Percentiles rank a stretch among this genome's conserved stretches.
These are phyloP conservation scores for Poecilus cupreus DNA, from an alignment of 2,888 invertebrate genomes.

Conservation along the genomic window DNA sequence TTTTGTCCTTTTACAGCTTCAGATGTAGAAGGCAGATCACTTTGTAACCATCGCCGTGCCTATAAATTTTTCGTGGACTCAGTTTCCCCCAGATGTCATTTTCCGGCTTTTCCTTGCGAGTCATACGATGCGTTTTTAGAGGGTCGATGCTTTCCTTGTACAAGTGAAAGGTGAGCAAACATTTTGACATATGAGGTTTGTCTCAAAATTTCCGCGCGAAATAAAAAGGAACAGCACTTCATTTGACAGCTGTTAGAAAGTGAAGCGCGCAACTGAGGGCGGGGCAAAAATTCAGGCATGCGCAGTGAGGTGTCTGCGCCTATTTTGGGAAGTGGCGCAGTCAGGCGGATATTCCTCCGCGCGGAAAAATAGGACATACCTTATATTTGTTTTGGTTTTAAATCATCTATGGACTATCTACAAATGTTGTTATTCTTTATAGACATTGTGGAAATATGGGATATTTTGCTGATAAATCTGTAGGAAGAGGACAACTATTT, in stretches of 20 bases:
- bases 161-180: conserved; percentile 69
- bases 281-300: too few relatives aligned
- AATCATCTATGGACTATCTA: not conserved
- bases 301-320: too few relatives aligned
- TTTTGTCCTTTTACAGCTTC: conserved; percentile 75
- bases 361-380: too few relatives aligned
- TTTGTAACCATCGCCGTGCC: conserved; percentile 95
- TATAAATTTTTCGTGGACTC: conserved; percentile 97
- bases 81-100: conserved; percentile 91
- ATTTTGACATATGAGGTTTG: too few relatives aligned
- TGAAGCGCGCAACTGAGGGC: too few relatives aligned
- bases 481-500: conserved; percentile 90
- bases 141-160: conserved; percentile 85
- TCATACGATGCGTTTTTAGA: conserved; percentile 88
- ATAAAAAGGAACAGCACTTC: too few relatives aligned
- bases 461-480: conserved; percentile 90
- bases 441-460: conserved; percentile 92
- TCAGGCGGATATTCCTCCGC: too few relatives aligned
- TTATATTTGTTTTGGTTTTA: not conserved
- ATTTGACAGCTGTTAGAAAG: too few relatives aligned
- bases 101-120: conserved; percentile 92
- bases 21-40: conserved; percentile 87
- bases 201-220: too few relatives aligned
- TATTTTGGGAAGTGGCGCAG: too few relatives aligned
- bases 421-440: conserved; percentile 51